Percentiles rank a stretch among this genome's conserved stretches.
phyloP scores from a whole-genome alignment of 2,888 invertebrate species.

The Microplitis deprimator region DNA sequence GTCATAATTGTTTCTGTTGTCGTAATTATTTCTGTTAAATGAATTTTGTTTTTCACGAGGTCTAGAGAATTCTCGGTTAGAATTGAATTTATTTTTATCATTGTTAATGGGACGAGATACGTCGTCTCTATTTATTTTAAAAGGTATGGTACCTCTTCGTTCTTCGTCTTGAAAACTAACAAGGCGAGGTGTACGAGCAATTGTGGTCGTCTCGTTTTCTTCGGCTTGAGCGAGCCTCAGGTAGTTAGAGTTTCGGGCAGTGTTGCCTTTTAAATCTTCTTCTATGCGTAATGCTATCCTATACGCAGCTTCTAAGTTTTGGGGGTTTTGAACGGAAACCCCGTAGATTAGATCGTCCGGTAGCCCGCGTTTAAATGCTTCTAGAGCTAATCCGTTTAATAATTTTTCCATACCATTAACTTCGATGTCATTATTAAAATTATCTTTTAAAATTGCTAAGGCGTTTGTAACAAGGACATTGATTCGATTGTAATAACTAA shows the following conservation, averaged over 20 bases:
- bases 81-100: no score
- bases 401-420: conserved; percentile 17
- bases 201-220: neutral
- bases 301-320: neutral
- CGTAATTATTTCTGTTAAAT: neutral
- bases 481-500: conserved; percentile 28
- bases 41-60: no score
- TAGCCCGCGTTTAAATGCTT: conserved; percentile 35
- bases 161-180: neutral
- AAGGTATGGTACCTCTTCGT: neutral
- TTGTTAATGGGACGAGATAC: neutral
- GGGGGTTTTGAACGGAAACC: conserved; percentile 23
- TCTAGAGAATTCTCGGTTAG: no score
- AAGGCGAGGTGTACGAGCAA: neutral
- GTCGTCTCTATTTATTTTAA: neutral
- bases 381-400: conserved; percentile 34
- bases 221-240: neutral
- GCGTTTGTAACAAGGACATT: conserved; percentile 14
- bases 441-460: neutral
- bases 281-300: neutral
- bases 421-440: neutral
- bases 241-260: neutral
- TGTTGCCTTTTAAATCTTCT: neutral
- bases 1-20: neutral
- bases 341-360: conserved; percentile 39